Evolutionary conservation across 2,113 vertebrate species (phyloP).

Genomic region (Indicator indicator): DNA sequence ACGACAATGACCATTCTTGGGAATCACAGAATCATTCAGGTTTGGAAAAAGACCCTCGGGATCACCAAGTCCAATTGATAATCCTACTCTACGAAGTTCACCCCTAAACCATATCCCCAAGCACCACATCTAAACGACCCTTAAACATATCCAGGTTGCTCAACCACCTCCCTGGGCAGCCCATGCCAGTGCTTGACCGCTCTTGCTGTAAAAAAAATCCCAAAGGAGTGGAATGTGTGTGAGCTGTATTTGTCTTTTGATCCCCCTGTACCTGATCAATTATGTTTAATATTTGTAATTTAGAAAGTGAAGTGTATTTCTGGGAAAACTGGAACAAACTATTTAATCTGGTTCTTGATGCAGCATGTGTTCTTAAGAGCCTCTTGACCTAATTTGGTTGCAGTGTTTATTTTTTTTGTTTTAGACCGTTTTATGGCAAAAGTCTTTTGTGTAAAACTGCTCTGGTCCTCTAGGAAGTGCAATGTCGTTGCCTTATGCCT

Average conservation of each 20-base stretch:
- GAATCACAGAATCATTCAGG: not conserved
- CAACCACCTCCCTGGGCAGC: too few species aligned
- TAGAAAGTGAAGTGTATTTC: not conserved
- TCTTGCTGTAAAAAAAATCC: too few species aligned
- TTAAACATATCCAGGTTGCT: too few species aligned
- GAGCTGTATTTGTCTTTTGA: not conserved
- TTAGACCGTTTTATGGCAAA: not conserved
- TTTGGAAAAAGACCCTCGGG: too few species aligned
- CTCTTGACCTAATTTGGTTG: not conserved
- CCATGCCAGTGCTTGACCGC: too few species aligned
- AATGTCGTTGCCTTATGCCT: not conserved
- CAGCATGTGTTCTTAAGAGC: not conserved
- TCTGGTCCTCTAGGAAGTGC: fast-evolving
- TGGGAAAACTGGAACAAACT: not conserved
- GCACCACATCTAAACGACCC: too few species aligned
- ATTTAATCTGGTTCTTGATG: not conserved
- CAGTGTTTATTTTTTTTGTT: not conserved
- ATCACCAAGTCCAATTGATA: too few species aligned
- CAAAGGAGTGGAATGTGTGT: not conserved
- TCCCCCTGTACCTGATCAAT: not conserved
- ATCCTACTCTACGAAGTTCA: too few species aligned
- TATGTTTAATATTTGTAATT: not conserved
- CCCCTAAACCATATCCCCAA: too few species aligned
- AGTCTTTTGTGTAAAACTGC: fast-evolving
- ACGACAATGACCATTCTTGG: not conserved